Evolutionary conservation across 2,113 vertebrate genomes (phyloP), one percentile per base, ranked within the genome.

Genomic region (Sciurus niger): DNA sequence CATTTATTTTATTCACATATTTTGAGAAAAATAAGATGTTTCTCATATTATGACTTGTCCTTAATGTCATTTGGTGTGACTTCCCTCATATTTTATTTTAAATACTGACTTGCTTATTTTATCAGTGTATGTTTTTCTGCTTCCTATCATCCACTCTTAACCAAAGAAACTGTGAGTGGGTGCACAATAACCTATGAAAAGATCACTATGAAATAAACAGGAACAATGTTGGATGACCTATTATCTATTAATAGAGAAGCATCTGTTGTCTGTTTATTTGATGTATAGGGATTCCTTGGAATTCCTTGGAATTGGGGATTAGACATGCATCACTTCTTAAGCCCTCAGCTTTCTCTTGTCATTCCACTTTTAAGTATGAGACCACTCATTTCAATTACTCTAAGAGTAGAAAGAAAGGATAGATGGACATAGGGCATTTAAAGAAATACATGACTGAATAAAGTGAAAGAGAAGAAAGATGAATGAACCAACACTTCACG

Each of bases 161-260:
- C 28, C 25, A 12, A 85, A 76, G 43, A 96, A 94, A 68, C 30
- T 58, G 32, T 88, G 68, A 92, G 17, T 16, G 84, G 30, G 34
- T 86, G 8, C 78, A 93, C 9, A 74, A 40, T 82, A 63, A 4
- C 40, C 55, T 68, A 53, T 79, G 48, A 95, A 94, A 74, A 78
- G 60, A 90, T 86, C n/a, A 40, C n/a, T 76, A 16, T 68, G 40
- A 90, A 96, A 91, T 79, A 70, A 95, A 65, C 28, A 80, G 32
- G 51, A 82, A 20, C 17, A 53, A 37, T 65, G 16, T 63, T 70
- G 40, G 8, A 43, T 28, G 22, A 0, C 63, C 28, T 93, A 6
- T 84, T 94, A 40, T 11, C 12, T 68, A 25, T 9, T 68, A 40
- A 34, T 67, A 80, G 22, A 53, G 40, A 73, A 76, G 6, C 46